Evolutionary conservation across 2,888 invertebrate species (phyloP).

Genomic region (Microchrysa polita): DNA sequence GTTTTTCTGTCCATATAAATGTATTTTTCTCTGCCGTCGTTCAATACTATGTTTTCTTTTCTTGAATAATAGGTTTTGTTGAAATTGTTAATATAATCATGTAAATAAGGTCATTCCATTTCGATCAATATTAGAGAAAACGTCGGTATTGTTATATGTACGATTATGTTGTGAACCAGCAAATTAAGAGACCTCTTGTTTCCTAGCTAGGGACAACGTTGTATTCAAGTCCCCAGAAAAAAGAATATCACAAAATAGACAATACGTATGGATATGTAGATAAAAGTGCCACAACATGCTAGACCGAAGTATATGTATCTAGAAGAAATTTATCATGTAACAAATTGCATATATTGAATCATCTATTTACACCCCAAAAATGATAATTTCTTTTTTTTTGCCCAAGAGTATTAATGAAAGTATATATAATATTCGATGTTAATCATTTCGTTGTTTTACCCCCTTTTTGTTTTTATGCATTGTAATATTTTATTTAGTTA

Average conservation of each 20-base stretch:
- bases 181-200: neutral
- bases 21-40: neutral
- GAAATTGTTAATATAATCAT: conserved; percentile 13
- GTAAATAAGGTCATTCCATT: conserved; percentile 41
- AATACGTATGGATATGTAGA: neutral
- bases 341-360: too few species aligned
- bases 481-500: neutral
- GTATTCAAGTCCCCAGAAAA: neutral
- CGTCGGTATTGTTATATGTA: neutral
- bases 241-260: conserved; percentile 9
- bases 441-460: conserved; percentile 19
- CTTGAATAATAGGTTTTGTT: neutral
- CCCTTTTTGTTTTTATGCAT: conserved; percentile 8
- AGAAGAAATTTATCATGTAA: neutral
- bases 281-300: neutral
- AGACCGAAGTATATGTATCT: conserved; percentile 9
- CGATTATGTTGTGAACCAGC: neutral
- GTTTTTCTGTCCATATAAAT: neutral
- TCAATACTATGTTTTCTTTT: neutral
- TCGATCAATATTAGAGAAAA: conserved; percentile 20
- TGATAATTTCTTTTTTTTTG: neutral
- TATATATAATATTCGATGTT: conserved; percentile 19
- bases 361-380: neutral
- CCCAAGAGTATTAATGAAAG: conserved; percentile 23
- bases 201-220: neutral